A percentile compares a stretch with the other conserved stretches of the same genome.
Evolutionary conservation across 2,888 invertebrate genomes (phyloP).

Genomic region (Drosophila engyochracea): DNA sequence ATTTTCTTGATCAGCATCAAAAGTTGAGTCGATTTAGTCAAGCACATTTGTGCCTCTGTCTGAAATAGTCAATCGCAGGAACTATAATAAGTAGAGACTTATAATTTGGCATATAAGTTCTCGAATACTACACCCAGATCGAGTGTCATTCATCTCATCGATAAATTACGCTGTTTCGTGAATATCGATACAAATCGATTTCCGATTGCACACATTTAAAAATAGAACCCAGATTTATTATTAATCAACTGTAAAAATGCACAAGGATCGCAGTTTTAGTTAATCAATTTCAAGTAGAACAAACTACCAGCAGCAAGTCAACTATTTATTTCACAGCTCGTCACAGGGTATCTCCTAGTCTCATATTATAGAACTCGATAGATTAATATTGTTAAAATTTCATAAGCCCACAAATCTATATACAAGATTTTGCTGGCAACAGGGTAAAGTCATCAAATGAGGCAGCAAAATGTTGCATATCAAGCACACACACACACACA

Average conservation of each 20-base stretch:
- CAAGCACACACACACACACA: neutral
- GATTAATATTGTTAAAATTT: neutral
- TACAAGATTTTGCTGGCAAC: neutral
- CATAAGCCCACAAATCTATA: neutral
- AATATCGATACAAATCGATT: neutral
- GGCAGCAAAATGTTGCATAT: slow-evolving; percentile 8
- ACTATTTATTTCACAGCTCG: neutral
- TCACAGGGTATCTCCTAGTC: neutral
- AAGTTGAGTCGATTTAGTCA: neutral
- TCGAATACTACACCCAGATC: neutral
- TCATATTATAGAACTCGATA: neutral
- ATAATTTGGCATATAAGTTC: neutral
- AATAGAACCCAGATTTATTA: accelerated
- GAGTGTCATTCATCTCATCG: neutral
- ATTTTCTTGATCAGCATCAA: neutral
- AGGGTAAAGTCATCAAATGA: slow-evolving; percentile 32
- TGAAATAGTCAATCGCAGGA: neutral
- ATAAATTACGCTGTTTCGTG: neutral
- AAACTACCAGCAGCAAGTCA: neutral
- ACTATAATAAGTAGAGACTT: neutral
- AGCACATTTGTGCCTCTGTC: neutral
- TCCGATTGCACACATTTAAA: neutral
- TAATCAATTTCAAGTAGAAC: accelerated
- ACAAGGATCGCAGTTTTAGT: neutral
- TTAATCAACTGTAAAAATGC: neutral